Base-by-base conservation (phyloP, 2,113 vertebrate species). In the Xiphias gladius region DNA sequence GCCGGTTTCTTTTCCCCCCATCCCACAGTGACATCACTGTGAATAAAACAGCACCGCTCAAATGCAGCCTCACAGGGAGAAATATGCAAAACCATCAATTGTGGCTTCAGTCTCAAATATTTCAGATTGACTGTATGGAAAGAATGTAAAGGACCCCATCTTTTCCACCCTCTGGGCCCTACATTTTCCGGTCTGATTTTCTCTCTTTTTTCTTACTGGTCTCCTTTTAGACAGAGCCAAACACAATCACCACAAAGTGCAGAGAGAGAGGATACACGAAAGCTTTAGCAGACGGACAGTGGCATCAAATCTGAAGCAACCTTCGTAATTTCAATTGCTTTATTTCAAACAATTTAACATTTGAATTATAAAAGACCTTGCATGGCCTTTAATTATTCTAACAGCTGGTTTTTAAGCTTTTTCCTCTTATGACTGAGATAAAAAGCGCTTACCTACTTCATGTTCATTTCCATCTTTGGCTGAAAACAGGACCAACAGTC, bases 111-210 rank as follows among this genome's bases (percentile, higher is more conserved):
- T 93, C 83, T 89, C 73, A 90, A 94, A 95, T 94, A 94, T 91
- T 89, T 91, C 57, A 87, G 81, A 93, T 93, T 76, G 92, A 87
- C 90, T 89, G 82, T 89, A 94, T 93, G 94, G 94, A 95, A 95
- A 88, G 94, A 95, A 95, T 92, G 94, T 83, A 82, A 88, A 89
- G 92, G 91, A 94, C 80, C 88, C 91, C 88, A 71, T 90, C 85
- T 89, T 92, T 93, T 86, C 87, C 90, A 77, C 71, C 83, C 83
- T 41, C 61, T 4, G 57, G 2, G 82, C 73, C 73, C 80, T 73
- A 68, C 74, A 79, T 80, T 86, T 86, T 75, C 86, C 41, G 24
- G 70, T 80, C 65, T 13, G 52, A 63, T 55, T 86, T 69, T 78
- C 43, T 62, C 55, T 63, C 62, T 69, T 32, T 59, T 65, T 64